phyloP scores from a whole-genome alignment of 2,797 vertebrate genomes.

The Parambassis ranga region DNA sequence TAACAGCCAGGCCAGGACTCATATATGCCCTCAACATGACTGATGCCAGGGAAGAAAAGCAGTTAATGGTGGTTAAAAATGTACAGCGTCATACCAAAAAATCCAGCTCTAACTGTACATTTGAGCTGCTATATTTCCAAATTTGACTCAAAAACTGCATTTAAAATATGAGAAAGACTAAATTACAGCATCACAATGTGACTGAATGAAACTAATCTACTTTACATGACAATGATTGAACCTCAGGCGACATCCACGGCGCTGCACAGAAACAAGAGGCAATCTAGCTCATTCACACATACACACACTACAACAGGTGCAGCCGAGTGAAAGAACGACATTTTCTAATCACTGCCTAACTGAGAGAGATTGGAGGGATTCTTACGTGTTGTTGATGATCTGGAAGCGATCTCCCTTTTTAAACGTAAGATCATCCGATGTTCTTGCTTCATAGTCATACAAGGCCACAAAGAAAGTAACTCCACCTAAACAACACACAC shows the following conservation, averaged over 20 bases:
- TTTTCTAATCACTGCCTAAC: not conserved
- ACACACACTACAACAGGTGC: constrained; percentile 35
- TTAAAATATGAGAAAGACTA: not conserved
- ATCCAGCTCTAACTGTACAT: not conserved
- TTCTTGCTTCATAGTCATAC: constrained; percentile 97
- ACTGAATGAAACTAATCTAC: constrained; percentile 30
- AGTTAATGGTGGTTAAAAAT: not conserved
- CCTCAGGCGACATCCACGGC: not conserved
- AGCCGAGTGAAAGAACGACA: not conserved
- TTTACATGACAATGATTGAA: constrained; percentile 39
- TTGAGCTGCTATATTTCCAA: not conserved
- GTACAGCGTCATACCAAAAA: not conserved
- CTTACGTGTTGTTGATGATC: constrained; percentile 98
- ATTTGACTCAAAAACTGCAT: not conserved
- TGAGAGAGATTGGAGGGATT: not conserved
- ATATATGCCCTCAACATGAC: not conserved
- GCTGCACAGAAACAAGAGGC: not conserved
- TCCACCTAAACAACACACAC: constrained; percentile 79
- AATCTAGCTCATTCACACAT: constrained; percentile 33
- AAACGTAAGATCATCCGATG: constrained; percentile 94
- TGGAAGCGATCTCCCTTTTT: constrained; percentile 96
- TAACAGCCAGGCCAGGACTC: constrained; percentile 9
- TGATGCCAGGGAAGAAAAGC: not conserved
- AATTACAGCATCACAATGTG: not conserved
- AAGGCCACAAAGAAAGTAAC: constrained; percentile 97